Evolutionary conservation across 2,888 invertebrate genomes (phyloP), one percentile per base, ranked within the genome.

Genomic region (Capitulum mitella): DNA sequence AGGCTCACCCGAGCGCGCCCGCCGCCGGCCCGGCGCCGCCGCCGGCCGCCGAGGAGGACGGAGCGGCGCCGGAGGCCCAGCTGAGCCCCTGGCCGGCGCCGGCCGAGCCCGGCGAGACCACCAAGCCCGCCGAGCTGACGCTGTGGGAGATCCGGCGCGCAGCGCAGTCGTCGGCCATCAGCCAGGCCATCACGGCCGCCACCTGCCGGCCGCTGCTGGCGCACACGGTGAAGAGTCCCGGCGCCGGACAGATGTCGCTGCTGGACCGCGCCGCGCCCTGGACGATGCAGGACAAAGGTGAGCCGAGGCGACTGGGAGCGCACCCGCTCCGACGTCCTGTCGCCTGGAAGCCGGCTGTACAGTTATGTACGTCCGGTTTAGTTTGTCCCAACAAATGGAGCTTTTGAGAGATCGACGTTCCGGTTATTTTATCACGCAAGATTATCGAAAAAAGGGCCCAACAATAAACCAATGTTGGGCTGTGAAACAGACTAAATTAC

Each of bases 221-320:
- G 37, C 70, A 37, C 22, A 70, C 70, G 19, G 70, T 37, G 70
- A 19, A 22, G 22, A 26, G 19, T 8, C 22, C 70, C 34, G 37
- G 37, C 19, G 22, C 37, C 34, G 19, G 70, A 3, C 22, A 70
- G 22, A 70, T 85, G 81, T 91, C 93, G 82, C 87, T 94, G 85
- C 89, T 95, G 84, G 94, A 96, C 88, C 91, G 92, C 87, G 96
- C 96, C 87, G 92, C 92, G 86, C 89, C 92, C 84, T 95, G 97
- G 90, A 96, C 96, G 96, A 95, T 94, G 83, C 91, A 90, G 86
- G 96, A 97, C 88, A 90, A 91, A 90, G 95, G 96, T 95, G 88
- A 84, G 86, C 76, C 40, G 54, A 3, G 22, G 51, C 51, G n/a
- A n/a, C n/a, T n/a, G n/a, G n/a, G n/a, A n/a, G n/a, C n/a, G n/a